Evolutionary conservation across 2,797 vertebrate genomes (phyloP), one percentile per base, ranked within the genome.

Genomic region (Mormyrus proboscirostris): DNA sequence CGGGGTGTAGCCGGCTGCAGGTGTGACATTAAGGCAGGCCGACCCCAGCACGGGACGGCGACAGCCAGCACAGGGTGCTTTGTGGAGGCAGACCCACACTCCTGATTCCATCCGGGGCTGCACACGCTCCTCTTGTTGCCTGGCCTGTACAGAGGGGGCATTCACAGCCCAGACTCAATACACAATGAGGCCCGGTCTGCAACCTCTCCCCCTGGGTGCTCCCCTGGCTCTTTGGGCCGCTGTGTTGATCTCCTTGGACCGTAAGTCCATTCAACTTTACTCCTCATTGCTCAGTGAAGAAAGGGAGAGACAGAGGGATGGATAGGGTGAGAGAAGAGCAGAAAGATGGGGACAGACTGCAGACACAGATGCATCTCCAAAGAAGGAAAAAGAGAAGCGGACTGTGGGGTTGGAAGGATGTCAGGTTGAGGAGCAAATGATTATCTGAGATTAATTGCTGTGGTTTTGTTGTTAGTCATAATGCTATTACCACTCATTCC

Each of bases 161-260:
- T 94, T 94, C 91, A 93, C 91, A 90, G 50, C 90, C 59, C 53
- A 69, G 76, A 88, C 90, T 93, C 93, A 94, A 93, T 94, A 94
- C 93, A 96, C 95, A 95, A 96, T 96, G 96, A 95, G 91, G 94
- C 90, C 93, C 88, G 93, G 93, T 93, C 94, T 47, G 92, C 92
- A 93, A 94, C 89, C 93, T 93, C 94, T 92, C 92, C 94, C 92
- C 90, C 92, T 92, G 93, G 90, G 88, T 92, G 93, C 91, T 90
- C 91, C 93, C 91, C 53, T 90, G 50, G 25, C 88, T 65, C 47
- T 92, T 59, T 89, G 90, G 25, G 88, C 89, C 22, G 76, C 91
- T 65, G 87, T 93, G 87, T 91, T 94, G 89, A 88, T 93, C 87
- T 92, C 90, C 38, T 90, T 93, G 84, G 89, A 91, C 89, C 69